These are phyloP conservation scores for Macroramphosus scolopax DNA, from an alignment of 2,797 vertebrate species.

Conservation along the genomic window DNA sequence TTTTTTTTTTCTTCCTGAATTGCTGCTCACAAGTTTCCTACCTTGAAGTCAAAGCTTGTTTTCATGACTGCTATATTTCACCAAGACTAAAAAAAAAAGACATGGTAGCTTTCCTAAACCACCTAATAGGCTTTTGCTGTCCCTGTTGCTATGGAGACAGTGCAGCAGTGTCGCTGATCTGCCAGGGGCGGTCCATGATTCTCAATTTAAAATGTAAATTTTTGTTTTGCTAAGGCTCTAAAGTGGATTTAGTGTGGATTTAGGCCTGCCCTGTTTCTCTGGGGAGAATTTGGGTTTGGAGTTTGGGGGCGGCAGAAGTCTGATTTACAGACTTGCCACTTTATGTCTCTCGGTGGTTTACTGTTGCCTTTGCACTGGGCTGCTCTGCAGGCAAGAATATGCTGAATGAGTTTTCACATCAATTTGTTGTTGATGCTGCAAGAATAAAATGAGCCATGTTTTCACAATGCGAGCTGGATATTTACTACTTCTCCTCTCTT, in stretches of 20 bases:
- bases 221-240: constrained; percentile 77
- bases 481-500: constrained; percentile 41
- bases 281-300: constrained; percentile 59
- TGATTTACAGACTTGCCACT: constrained; percentile 81
- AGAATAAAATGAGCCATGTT: constrained; percentile 55
- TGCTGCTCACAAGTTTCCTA: constrained; percentile 72
- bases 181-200: constrained; percentile 75
- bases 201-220: constrained; percentile 82
- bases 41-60: constrained; percentile 68
- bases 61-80: constrained; percentile 75
- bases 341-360: constrained; percentile 76
- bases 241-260: constrained; percentile 79
- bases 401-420: constrained; percentile 72
- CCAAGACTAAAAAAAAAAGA: constrained; percentile 77
- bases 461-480: constrained; percentile 34
- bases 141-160: constrained; percentile 87
- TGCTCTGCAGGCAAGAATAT: constrained; percentile 65
- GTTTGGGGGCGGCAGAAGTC: constrained; percentile 54
- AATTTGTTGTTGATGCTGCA: constrained; percentile 71
- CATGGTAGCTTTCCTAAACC: constrained; percentile 77
- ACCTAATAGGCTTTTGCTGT: constrained; percentile 79
- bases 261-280: constrained; percentile 66
- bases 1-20: constrained; percentile 26
- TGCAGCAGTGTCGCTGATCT: constrained; percentile 73
- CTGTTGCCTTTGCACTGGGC: constrained; percentile 62